Percentiles rank a stretch among this genome's conserved stretches.
Conservation (phyloP, 1,140 invertebrate species). For the Cotesia glomerata region DNA sequence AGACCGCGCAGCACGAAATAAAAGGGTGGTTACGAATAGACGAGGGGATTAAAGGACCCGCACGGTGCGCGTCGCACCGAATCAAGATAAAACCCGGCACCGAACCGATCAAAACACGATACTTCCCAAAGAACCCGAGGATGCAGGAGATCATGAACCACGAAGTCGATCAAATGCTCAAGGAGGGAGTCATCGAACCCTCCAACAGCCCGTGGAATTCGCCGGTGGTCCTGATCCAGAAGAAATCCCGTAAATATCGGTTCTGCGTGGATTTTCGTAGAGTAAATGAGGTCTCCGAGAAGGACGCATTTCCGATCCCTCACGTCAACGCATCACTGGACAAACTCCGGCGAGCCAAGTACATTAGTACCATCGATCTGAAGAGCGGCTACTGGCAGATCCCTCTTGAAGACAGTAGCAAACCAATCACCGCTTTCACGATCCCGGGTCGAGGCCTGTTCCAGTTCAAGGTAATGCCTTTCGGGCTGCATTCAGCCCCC, state of each 20-base stretch:
- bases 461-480: slow-evolving; percentile 47
- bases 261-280: slow-evolving; percentile 60
- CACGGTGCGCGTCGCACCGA: slow-evolving; percentile 33
- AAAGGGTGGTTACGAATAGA: neutral
- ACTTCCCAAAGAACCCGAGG: slow-evolving; percentile 38
- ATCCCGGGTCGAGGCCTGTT: slow-evolving; percentile 38
- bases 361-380: slow-evolving; percentile 49
- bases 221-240: neutral
- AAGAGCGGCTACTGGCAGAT: slow-evolving; percentile 34
- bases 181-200: neutral
- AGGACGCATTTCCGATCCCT: slow-evolving; percentile 60
- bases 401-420: slow-evolving; percentile 17
- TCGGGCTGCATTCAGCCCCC: slow-evolving; percentile 44
- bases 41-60: neutral
- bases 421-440: slow-evolving; percentile 29
- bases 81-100: slow-evolving; percentile 40
- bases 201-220: neutral
- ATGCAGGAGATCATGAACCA: neutral
- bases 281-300: slow-evolving; percentile 55
- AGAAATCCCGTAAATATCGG: slow-evolving; percentile 35
- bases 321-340: slow-evolving; percentile 60
- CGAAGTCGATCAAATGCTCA: neutral
- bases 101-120: slow-evolving; percentile 44
- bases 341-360: slow-evolving; percentile 45
- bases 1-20: no score